Conservation (phyloP, 2,888 invertebrate genomes). For the Drosophila greeni region DNA sequence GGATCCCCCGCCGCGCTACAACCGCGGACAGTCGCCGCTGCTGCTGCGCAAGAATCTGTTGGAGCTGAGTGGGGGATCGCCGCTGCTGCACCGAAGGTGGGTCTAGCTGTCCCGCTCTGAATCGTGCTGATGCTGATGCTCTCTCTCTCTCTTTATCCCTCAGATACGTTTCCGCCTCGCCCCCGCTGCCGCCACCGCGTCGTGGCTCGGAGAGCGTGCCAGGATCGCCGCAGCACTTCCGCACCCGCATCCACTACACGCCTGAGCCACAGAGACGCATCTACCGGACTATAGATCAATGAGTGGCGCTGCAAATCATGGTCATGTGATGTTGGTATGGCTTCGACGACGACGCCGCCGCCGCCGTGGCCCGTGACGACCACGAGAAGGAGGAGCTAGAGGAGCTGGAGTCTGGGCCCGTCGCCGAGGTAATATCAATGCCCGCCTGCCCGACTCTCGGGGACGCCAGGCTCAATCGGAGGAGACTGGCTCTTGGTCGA, state of each 20-base stretch:
- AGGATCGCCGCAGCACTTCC: conserved; percentile 84
- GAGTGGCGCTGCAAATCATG: conserved; percentile 79
- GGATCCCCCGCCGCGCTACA: conserved; percentile 81
- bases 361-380: conserved; percentile 4
- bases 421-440: conserved; percentile 16
- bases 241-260: conserved; percentile 82
- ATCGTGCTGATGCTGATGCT: background rate
- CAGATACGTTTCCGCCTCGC: conserved; percentile 80
- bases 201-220: conserved; percentile 85
- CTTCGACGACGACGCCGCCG: conserved; percentile 69
- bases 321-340: conserved; percentile 80
- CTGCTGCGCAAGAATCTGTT: conserved; percentile 82
- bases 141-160: background rate
- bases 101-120: conserved; percentile 27
- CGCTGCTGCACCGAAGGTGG: conserved; percentile 81
- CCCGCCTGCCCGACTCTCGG: conserved; percentile 1
- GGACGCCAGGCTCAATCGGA: background rate
- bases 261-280: conserved; percentile 82
- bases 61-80: conserved; percentile 80
- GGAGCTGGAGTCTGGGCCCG: conserved; percentile 6
- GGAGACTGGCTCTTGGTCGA: conserved; percentile 1
- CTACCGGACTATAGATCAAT: conserved; percentile 80
- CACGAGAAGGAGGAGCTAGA: background rate
- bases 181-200: conserved; percentile 79
- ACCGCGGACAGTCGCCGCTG: conserved; percentile 80